Conservation (phyloP, 2,797 vertebrate genomes). For the Muscicapa comitata region DNA sequence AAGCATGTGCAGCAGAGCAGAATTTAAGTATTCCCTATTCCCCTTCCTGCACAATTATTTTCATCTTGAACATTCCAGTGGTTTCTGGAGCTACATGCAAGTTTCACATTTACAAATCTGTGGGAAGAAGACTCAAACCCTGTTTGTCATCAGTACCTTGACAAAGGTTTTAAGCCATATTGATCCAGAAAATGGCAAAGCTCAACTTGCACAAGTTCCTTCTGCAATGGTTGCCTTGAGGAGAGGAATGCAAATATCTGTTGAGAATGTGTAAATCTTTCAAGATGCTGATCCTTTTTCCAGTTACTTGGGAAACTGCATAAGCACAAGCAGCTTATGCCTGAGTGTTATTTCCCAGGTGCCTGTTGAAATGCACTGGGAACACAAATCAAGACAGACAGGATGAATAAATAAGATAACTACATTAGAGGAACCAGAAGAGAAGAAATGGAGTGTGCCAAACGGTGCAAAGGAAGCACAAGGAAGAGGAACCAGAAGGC, state of each 20-base stretch:
- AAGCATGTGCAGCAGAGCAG: not conserved
- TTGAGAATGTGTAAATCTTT: conserved; percentile 10
- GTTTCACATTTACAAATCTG: not conserved
- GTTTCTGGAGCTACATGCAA: not conserved
- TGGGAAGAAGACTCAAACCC: not conserved
- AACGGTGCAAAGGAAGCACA: conserved; percentile 63
- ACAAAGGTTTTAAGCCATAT: not conserved
- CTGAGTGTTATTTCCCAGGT: conserved; percentile 12
- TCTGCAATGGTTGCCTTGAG: not conserved
- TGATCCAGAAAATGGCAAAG: conserved; percentile 6
- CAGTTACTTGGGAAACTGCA: conserved; percentile 10
- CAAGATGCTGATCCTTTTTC: not conserved
- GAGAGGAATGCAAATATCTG: not conserved
- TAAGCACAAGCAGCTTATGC: not conserved
- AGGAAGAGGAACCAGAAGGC: conserved; percentile 51
- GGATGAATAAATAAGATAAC: conserved; percentile 23
- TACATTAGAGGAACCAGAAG: conserved; percentile 52
- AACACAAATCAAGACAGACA: conserved; percentile 41
- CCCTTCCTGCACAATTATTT: not conserved
- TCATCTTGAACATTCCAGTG: not conserved
- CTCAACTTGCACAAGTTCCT: not conserved
- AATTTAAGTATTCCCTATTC: not conserved
- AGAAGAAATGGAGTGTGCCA: conserved; percentile 61
- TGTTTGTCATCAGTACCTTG: not conserved
- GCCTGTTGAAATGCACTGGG: not conserved